A percentile compares a stretch with the other conserved stretches of the same genome.
phyloP scores from a whole-genome alignment of 1,140 invertebrate genomes.

The Drosophila takahashii region DNA sequence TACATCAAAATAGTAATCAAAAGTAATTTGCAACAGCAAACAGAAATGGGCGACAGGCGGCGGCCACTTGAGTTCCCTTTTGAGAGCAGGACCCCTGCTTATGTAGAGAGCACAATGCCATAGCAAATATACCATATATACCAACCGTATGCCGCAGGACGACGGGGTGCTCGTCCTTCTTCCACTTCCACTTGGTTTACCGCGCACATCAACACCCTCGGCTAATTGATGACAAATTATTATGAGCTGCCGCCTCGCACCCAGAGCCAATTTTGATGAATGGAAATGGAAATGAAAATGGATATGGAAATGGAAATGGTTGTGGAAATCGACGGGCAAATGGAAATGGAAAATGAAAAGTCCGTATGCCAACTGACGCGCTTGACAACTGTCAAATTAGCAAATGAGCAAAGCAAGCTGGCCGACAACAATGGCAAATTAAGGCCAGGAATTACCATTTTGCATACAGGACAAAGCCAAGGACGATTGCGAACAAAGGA shows the following conservation, averaged over 20 bases:
- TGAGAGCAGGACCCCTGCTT: constrained; percentile 5
- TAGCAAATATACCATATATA: constrained; percentile 6
- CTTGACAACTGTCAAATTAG: constrained; percentile 80
- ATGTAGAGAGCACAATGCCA: neutral
- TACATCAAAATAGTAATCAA: constrained; percentile 81
- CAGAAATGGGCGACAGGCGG: constrained; percentile 10
- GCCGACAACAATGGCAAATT: constrained; percentile 67
- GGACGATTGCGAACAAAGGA: constrained; percentile 50
- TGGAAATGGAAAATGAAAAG: constrained; percentile 24
- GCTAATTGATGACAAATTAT: constrained; percentile 84
- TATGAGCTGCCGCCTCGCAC: constrained; percentile 71
- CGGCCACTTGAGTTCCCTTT: constrained; percentile 28
- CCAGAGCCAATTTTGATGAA: constrained; percentile 82
- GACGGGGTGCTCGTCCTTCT: constrained; percentile 58
- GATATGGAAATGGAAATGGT: constrained; percentile 29
- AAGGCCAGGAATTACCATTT: constrained; percentile 69
- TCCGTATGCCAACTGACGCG: constrained; percentile 57
- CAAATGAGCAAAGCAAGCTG: constrained; percentile 53
- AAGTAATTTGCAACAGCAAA: constrained; percentile 64
- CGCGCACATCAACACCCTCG: constrained; percentile 81
- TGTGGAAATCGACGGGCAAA: constrained; percentile 25
- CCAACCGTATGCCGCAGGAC: constrained; percentile 62
- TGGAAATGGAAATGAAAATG: constrained; percentile 47
- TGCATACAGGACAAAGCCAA: constrained; percentile 60
- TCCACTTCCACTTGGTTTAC: constrained; percentile 77